Conservation (phyloP, 1,140 invertebrate species). For the Drosophila bocqueti region DNA sequence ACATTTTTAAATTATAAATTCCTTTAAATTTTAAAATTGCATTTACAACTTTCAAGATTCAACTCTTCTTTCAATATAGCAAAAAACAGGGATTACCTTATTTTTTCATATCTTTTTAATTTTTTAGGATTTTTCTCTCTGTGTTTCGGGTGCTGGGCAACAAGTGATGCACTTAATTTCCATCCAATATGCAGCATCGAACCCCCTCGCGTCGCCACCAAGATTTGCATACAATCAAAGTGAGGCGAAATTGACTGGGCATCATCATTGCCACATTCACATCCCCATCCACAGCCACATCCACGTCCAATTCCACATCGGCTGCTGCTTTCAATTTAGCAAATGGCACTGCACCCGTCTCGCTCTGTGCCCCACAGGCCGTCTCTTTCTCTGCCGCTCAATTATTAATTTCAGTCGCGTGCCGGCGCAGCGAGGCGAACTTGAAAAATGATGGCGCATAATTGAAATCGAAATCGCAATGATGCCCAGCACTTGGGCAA, state of each 20-base stretch:
- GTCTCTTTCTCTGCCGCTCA: constrained; percentile 44
- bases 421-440: constrained; percentile 63
- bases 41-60: too few species aligned
- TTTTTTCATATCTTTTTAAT: neutral
- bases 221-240: constrained; percentile 83
- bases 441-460: constrained; percentile 82
- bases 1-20: too few species aligned
- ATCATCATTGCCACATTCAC: constrained; percentile 26
- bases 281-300: neutral
- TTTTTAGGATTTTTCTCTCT: neutral
- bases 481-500: constrained; percentile 68
- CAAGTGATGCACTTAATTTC: constrained; percentile 80
- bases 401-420: constrained; percentile 83
- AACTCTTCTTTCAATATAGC: too few species aligned
- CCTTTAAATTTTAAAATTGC: too few species aligned
- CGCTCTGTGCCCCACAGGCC: neutral
- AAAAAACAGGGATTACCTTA: neutral
- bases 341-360: constrained; percentile 56
- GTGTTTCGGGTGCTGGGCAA: constrained; percentile 41
- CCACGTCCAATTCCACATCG: constrained; percentile 4
- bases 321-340: constrained; percentile 72
- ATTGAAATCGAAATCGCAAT: constrained; percentile 81
- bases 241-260: constrained; percentile 69
- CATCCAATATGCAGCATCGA: constrained; percentile 71
- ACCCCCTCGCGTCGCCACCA: constrained; percentile 9